Conservation (phyloP, 2,888 invertebrate genomes). For the Pocota personata region DNA sequence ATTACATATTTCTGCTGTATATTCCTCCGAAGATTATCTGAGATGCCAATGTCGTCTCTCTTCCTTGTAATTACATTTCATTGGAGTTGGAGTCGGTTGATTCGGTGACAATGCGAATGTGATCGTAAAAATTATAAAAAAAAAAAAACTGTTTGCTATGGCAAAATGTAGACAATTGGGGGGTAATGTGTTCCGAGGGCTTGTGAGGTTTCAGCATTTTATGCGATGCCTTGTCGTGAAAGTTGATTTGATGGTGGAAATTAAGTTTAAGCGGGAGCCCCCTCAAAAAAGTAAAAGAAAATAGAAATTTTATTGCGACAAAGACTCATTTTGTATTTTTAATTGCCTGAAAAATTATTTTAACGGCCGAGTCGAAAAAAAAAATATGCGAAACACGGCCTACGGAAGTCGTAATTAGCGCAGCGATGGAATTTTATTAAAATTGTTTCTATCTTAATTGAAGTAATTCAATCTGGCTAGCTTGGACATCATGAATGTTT, state of each 20-base stretch:
- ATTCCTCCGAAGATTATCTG: background rate
- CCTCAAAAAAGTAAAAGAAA: background rate
- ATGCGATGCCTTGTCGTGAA: background rate
- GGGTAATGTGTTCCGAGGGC: slow-evolving; percentile 13
- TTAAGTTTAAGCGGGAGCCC: background rate
- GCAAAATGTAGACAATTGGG: background rate
- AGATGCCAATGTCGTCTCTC: slow-evolving; percentile 5
- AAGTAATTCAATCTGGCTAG: slow-evolving; percentile 37
- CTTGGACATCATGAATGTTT: background rate
- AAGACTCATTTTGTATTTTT: background rate
- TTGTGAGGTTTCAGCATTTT: slow-evolving; percentile 25
- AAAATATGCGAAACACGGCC: background rate
- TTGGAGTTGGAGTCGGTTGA: background rate
- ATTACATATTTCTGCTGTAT: background rate
- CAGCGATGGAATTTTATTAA: slow-evolving; percentile 32
- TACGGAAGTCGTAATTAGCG: slow-evolving; percentile 46
- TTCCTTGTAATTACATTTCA: slow-evolving; percentile 15
- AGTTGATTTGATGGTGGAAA: slow-evolving; percentile 1
- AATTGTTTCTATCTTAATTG: slow-evolving; percentile 38
- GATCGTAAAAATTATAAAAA: background rate
- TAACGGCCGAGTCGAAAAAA: background rate
- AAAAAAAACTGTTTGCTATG: background rate
- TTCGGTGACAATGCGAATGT: background rate
- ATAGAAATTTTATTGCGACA: slow-evolving; percentile 20
- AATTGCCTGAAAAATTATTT: slow-evolving; percentile 23